Conservation (phyloP, 2,113 vertebrate species). For the Sturnus vulgaris region DNA sequence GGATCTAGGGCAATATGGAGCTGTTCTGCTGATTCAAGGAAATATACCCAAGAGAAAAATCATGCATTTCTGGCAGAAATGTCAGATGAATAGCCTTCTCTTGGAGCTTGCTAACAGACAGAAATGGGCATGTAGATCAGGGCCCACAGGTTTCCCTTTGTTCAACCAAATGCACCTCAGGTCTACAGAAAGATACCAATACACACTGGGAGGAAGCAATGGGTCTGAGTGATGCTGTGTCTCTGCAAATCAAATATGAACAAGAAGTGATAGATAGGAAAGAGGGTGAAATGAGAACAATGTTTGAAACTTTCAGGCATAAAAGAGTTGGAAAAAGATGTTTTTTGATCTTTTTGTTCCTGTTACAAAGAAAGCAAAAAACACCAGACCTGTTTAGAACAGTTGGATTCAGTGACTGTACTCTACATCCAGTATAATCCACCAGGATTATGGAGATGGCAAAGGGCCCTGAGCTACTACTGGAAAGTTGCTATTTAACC, state of each 20-base stretch:
- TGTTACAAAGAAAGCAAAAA: not conserved
- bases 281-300: not conserved
- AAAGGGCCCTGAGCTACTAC: not conserved
- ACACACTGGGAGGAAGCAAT: not conserved
- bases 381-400: not conserved
- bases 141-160: not conserved
- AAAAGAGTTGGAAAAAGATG: not conserved
- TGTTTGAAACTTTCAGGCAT: not conserved
- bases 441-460: not conserved
- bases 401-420: not conserved
- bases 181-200: not conserved
- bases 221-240: accelerated
- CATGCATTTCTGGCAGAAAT: not conserved
- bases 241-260: not conserved
- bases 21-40: not conserved
- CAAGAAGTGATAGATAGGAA: not conserved
- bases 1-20: not conserved
- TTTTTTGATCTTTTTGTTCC: not conserved
- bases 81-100: not conserved
- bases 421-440: not conserved
- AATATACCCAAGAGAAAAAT: not conserved
- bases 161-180: not conserved
- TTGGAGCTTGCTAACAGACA: not conserved
- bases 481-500: not conserved
- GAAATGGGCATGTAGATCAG: not conserved